A percentile compares a stretch with the other conserved stretches of the same genome.
phyloP scores from a whole-genome alignment of 2,888 invertebrate genomes.

The Drosophila fungiperda region DNA sequence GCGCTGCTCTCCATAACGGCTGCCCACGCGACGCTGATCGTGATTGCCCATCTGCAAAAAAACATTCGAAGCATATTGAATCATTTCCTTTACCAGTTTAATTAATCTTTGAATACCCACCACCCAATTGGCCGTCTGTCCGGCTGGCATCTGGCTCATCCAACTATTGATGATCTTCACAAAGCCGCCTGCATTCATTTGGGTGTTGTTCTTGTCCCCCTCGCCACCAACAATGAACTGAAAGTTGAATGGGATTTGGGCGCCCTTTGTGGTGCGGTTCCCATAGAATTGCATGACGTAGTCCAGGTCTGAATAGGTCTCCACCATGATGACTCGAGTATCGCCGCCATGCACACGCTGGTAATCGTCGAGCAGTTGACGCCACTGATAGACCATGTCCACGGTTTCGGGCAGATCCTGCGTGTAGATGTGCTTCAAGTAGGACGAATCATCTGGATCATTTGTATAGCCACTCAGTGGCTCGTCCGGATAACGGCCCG shows the following conservation, averaged over 20 bases:
- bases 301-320: slow-evolving; percentile 87
- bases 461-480: slow-evolving; percentile 85
- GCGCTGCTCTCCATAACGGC: slow-evolving; percentile 88
- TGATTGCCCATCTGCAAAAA: slow-evolving; percentile 89
- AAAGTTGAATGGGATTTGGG: slow-evolving; percentile 89
- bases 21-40: slow-evolving; percentile 88
- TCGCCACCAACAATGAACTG: slow-evolving; percentile 87
- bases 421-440: slow-evolving; percentile 88
- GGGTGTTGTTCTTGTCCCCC: slow-evolving; percentile 83
- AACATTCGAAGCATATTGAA: slow-evolving; percentile 82
- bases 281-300: slow-evolving; percentile 88
- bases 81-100: background rate
- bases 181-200: slow-evolving; percentile 85
- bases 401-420: slow-evolving; percentile 87
- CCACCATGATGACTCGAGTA: slow-evolving; percentile 87
- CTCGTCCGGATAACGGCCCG: slow-evolving; percentile 87
- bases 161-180: slow-evolving; percentile 86
- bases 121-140: slow-evolving; percentile 88
- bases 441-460: slow-evolving; percentile 86
- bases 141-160: slow-evolving; percentile 87
- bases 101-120: slow-evolving; percentile 84
- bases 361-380: slow-evolving; percentile 87
- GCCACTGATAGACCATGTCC: slow-evolving; percentile 89
- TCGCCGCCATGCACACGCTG: slow-evolving; percentile 84
- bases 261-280: slow-evolving; percentile 85